Evolutionary conservation across 2,113 vertebrate species (phyloP).

Genomic region (Cyphomyrus plagiostoma): DNA sequence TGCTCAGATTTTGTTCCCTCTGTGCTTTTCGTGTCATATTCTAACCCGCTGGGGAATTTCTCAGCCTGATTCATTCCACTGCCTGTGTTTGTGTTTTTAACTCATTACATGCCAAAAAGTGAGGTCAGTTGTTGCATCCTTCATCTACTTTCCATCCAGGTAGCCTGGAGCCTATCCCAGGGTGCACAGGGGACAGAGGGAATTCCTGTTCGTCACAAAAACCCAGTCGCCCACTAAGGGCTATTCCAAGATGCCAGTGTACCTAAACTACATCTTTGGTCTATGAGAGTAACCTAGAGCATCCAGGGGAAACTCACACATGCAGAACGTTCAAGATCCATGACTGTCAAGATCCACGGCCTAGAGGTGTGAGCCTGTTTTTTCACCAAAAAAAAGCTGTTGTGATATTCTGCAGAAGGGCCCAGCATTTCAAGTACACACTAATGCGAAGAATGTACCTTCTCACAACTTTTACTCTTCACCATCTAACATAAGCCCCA

Average conservation of each 20-base stretch:
- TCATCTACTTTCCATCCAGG: background rate
- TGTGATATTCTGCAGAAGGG: background rate
- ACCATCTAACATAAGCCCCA: background rate
- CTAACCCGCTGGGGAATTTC: background rate
- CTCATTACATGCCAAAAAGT: background rate
- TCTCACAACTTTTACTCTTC: background rate
- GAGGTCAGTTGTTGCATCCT: background rate
- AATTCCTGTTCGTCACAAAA: background rate
- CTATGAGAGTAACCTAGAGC: background rate
- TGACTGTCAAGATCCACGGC: background rate
- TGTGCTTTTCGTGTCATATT: constrained; percentile 11
- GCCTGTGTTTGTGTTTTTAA: constrained; percentile 9
- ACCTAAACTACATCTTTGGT: background rate
- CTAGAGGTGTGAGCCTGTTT: background rate
- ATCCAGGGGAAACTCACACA: background rate
- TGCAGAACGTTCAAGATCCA: background rate
- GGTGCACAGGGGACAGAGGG: background rate
- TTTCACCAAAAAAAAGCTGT: background rate
- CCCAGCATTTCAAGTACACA: background rate
- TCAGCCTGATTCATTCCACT: constrained; percentile 2
- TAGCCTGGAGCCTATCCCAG: background rate
- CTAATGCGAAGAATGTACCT: background rate
- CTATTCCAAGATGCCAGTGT: background rate
- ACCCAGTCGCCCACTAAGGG: background rate
- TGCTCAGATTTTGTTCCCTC: constrained; percentile 5